Percentiles rank a stretch among this genome's conserved stretches.
These are phyloP conservation scores for Chlamydotis undulata DNA, from an alignment of 2,113 vertebrate species.

Conservation along the genomic window DNA sequence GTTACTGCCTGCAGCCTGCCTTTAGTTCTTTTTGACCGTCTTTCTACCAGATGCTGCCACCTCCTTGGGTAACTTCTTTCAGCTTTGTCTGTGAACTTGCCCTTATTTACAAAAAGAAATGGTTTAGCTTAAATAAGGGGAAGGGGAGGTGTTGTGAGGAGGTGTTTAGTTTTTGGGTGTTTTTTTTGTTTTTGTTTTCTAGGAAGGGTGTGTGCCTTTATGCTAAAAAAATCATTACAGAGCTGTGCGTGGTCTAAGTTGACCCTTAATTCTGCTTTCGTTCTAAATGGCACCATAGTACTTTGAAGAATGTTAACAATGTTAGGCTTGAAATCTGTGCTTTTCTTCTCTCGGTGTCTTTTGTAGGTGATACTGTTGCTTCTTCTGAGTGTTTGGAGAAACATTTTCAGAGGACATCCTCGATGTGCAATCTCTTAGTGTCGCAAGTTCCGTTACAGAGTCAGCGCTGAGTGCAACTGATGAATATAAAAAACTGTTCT, in stretches of 20 bases:
- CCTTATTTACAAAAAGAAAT: background rate
- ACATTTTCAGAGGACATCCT: background rate
- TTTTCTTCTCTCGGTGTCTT: background rate
- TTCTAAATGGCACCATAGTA: background rate
- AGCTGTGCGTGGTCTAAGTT: background rate
- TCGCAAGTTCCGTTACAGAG: background rate
- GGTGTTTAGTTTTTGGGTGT: background rate
- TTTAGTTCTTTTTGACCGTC: background rate
- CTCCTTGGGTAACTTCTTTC: background rate
- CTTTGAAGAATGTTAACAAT: background rate
- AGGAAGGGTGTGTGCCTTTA: background rate
- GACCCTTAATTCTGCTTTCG: background rate
- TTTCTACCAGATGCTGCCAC: background rate
- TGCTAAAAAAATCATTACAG: background rate
- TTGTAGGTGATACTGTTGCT: background rate
- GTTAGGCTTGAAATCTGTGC: background rate
- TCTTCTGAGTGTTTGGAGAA: background rate
- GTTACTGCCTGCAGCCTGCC: background rate
- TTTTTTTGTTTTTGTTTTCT: background rate
- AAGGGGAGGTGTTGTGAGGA: too few species aligned
- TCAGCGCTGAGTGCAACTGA: background rate
- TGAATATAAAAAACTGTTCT: background rate
- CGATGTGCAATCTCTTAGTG: too few species aligned
- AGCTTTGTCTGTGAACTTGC: background rate
- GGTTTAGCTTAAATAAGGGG: background rate